phyloP scores from a whole-genome alignment of 1,140 invertebrate genomes.

The Sycophila sp. region DNA sequence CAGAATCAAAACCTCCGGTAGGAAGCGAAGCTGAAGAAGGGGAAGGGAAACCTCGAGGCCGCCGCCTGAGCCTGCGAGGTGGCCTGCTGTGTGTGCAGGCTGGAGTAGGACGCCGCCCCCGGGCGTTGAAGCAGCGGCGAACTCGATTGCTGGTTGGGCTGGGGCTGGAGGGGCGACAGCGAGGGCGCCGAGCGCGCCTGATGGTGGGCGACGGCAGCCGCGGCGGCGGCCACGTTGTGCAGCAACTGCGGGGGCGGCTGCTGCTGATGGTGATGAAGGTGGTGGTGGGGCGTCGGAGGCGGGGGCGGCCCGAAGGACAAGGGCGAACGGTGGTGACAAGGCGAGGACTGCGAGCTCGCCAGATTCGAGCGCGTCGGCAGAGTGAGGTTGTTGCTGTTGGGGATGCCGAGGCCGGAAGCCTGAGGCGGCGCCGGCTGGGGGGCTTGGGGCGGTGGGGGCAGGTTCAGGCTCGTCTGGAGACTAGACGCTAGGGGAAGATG shows the following conservation, averaged over 20 bases:
- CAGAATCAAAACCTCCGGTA: slow-evolving; percentile 57
- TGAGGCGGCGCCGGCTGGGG: slow-evolving; percentile 48
- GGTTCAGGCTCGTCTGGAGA: slow-evolving; percentile 58
- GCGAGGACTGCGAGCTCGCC: slow-evolving; percentile 55
- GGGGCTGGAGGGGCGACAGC: slow-evolving; percentile 46
- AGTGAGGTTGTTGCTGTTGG: slow-evolving; percentile 49
- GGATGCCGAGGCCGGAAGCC: slow-evolving; percentile 48
- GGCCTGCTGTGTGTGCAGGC: slow-evolving; percentile 49
- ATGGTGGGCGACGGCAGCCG: slow-evolving; percentile 46
- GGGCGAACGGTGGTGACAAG: slow-evolving; percentile 53
- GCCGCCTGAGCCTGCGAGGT: slow-evolving; percentile 48
- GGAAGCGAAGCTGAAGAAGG: slow-evolving; percentile 60
- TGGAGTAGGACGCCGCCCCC: slow-evolving; percentile 40
- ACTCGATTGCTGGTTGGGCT: slow-evolving; percentile 46
- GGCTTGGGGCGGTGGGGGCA: slow-evolving; percentile 50
- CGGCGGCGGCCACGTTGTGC: slow-evolving; percentile 48
- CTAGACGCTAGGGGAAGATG: slow-evolving; percentile 58
- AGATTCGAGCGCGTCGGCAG: slow-evolving; percentile 49
- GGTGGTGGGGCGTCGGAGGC: slow-evolving; percentile 41
- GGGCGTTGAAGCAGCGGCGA: slow-evolving; percentile 53
- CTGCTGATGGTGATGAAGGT: slow-evolving; percentile 38
- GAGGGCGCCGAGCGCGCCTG: slow-evolving; percentile 43
- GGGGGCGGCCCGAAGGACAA: slow-evolving; percentile 41
- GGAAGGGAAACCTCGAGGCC: slow-evolving; percentile 56
- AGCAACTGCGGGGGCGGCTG: slow-evolving; percentile 38